phyloP scores from a whole-genome alignment of 2,888 invertebrate genomes.

The Erebia epiphron region DNA sequence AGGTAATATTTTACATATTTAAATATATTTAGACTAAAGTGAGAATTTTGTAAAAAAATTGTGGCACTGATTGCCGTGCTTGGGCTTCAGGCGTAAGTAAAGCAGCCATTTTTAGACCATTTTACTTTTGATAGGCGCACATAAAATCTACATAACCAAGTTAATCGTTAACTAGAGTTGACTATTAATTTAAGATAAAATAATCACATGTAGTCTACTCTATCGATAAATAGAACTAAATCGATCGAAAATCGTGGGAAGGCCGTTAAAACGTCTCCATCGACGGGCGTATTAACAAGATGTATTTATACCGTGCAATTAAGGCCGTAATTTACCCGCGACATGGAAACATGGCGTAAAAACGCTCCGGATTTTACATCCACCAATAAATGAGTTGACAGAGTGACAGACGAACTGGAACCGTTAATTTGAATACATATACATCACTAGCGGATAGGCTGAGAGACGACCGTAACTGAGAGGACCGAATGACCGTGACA shows the following conservation, averaged over 20 bases:
- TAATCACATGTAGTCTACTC: not conserved
- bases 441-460: constrained; percentile 10
- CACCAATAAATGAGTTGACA: constrained; percentile 23
- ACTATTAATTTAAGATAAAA: constrained; percentile 1
- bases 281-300: constrained; percentile 11
- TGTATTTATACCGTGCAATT: constrained; percentile 22
- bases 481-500: too few species aligned
- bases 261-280: constrained; percentile 23
- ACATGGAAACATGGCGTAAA: constrained; percentile 20
- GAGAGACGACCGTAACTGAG: not conserved
- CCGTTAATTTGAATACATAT: constrained; percentile 14
- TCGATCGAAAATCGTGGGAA: constrained; percentile 19
- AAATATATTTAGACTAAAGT: too few species aligned
- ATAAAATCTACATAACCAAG: not conserved
- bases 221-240: constrained; percentile 2
- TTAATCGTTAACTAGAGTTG: not conserved
- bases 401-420: constrained; percentile 6
- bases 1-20: too few species aligned
- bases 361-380: constrained; percentile 17
- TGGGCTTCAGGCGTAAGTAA: too few species aligned
- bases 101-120: too few species aligned
- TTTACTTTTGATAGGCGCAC: not conserved
- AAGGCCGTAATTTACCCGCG: constrained; percentile 13
- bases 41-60: too few species aligned
- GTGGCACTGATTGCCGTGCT: too few species aligned